phyloP scores from a whole-genome alignment of 1,140 invertebrate species.

The Carposina sasakii region DNA sequence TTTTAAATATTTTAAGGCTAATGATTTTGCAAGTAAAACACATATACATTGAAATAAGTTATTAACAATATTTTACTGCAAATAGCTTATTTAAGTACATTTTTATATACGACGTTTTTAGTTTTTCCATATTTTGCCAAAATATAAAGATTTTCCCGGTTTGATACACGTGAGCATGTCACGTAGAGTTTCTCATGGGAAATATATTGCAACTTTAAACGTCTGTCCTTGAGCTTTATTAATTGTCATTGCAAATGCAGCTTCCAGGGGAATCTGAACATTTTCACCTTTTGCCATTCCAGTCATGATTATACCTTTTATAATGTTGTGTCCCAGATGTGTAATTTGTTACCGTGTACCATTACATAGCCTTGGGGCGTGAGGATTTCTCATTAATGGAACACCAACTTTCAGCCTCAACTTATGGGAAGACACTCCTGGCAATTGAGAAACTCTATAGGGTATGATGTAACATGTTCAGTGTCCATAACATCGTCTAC shows the following conservation, averaged over 20 bases:
- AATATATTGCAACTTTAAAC: slow-evolving; percentile 14
- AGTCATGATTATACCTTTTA: slow-evolving; percentile 46
- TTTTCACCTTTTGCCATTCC: slow-evolving; percentile 24
- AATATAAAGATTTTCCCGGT: slow-evolving; percentile 14
- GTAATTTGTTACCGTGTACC: slow-evolving; percentile 11
- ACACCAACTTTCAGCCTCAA: slow-evolving; percentile 26
- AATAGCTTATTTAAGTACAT: too few species aligned
- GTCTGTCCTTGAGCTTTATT: slow-evolving; percentile 74
- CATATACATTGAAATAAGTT: too few species aligned
- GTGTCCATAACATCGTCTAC: slow-evolving; percentile 28
- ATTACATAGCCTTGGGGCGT: slow-evolving; percentile 11
- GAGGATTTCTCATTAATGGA: slow-evolving; percentile 13
- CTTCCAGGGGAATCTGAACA: slow-evolving; percentile 52
- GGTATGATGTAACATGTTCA: slow-evolving; percentile 19
- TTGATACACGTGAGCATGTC: slow-evolving; percentile 12
- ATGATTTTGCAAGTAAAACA: too few species aligned
- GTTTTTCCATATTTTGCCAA: slow-evolving; percentile 16
- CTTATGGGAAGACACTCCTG: slow-evolving; percentile 31
- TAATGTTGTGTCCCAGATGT: slow-evolving; percentile 24
- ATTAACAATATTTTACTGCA: too few species aligned
- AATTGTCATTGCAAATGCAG: slow-evolving; percentile 71
- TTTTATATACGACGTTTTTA: slow-evolving; percentile 7
- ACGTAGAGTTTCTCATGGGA: slow-evolving; percentile 4
- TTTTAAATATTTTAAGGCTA: too few species aligned
- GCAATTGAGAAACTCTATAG: slow-evolving; percentile 32